Evolutionary conservation across 1,140 invertebrate genomes (phyloP).

Genomic region (Stenopsyche tienmushanensis): DNA sequence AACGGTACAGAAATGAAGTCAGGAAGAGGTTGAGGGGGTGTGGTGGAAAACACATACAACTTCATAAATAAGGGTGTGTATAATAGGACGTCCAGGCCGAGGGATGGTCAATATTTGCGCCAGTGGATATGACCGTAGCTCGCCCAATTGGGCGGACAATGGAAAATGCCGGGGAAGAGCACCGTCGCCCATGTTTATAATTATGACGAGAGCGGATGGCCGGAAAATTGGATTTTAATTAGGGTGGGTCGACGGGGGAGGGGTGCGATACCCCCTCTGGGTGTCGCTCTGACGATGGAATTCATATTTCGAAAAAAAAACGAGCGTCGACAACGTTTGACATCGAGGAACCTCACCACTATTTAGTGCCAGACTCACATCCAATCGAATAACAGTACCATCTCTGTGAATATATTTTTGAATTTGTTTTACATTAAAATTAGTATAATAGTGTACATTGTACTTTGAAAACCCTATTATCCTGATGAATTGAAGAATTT

Average conservation of each 20-base stretch:
- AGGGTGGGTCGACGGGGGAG: slow-evolving; percentile 7
- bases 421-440: no score
- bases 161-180: slow-evolving; percentile 2
- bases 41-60: background rate
- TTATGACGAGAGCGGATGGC: slow-evolving; percentile 26
- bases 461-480: no score
- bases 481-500: no score
- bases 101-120: slow-evolving; percentile 24
- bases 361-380: no score
- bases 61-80: slow-evolving; percentile 6
- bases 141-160: slow-evolving; percentile 13
- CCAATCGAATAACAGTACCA: no score
- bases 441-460: no score
- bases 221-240: slow-evolving; percentile 30
- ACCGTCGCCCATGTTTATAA: slow-evolving; percentile 13
- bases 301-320: background rate
- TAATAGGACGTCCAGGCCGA: background rate
- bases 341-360: background rate
- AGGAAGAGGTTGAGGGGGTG: background rate
- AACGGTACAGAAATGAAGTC: background rate
- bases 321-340: no score
- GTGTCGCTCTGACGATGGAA: background rate
- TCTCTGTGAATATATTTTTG: no score
- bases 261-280: background rate
- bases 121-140: slow-evolving; percentile 6